phyloP scores from a whole-genome alignment of 2,888 invertebrate genomes.

The Melipona beecheii region DNA sequence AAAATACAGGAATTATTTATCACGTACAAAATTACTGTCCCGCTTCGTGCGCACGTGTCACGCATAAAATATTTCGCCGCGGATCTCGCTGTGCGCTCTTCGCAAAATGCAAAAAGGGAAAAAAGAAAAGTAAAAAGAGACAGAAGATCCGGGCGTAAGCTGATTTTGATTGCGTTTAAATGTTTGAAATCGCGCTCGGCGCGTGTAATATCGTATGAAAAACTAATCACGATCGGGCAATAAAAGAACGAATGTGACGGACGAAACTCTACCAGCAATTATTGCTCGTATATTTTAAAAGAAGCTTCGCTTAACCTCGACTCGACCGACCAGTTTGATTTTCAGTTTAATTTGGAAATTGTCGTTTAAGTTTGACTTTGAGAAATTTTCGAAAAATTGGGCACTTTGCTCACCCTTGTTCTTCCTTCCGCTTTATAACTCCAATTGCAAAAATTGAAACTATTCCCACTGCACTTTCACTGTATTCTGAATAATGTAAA shows the following conservation, averaged over 20 bases:
- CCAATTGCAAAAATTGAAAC: too few species aligned
- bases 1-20: constrained; percentile 7
- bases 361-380: too few species aligned
- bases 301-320: too few species aligned
- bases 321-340: too few species aligned
- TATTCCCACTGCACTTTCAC: too few species aligned
- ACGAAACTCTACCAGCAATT: background rate
- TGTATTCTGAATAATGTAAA: too few species aligned
- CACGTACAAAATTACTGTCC: background rate
- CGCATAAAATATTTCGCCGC: background rate
- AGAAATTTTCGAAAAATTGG: too few species aligned
- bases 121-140: background rate
- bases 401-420: too few species aligned
- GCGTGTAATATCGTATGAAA: background rate
- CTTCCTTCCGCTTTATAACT: too few species aligned
- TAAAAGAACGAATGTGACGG: background rate
- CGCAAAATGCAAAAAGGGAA: background rate
- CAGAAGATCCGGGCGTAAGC: background rate
- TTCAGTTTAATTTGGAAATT: too few species aligned
- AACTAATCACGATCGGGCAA: background rate
- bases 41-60: background rate
- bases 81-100: background rate
- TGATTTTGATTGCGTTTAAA: background rate
- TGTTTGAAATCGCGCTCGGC: background rate
- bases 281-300: background rate